phyloP scores from a whole-genome alignment of 1,140 invertebrate genomes.

The Ericerus pela region DNA sequence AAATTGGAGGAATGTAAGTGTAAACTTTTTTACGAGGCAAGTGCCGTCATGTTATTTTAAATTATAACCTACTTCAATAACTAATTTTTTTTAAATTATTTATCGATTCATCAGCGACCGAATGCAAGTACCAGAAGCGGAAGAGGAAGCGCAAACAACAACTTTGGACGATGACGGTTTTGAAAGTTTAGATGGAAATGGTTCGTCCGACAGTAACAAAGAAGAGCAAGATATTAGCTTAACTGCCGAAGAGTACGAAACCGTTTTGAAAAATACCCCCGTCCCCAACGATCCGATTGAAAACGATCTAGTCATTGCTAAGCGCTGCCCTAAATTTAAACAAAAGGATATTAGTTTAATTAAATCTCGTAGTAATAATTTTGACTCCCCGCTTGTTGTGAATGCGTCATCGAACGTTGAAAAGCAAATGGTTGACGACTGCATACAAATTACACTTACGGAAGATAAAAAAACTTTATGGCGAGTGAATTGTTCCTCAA shows the following conservation, averaged over 20 bases:
- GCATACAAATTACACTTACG: not conserved
- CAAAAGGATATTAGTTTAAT: constrained; percentile 3
- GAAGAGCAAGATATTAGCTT: constrained; percentile 16
- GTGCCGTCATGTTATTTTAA: too few relatives aligned
- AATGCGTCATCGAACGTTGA: not conserved
- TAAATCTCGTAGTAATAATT: not conserved
- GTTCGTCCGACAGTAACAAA: constrained; percentile 50
- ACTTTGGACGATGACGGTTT: constrained; percentile 60
- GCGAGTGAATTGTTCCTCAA: not conserved
- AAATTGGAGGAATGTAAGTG: constrained; percentile 20
- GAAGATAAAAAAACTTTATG: not conserved
- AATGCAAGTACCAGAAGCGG: constrained; percentile 17
- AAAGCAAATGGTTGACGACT: not conserved
- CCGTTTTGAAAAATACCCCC: not conserved
- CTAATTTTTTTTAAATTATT: too few relatives aligned
- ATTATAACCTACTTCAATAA: too few relatives aligned
- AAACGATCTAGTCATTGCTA: constrained; percentile 8
- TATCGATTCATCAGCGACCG: constrained; percentile 13
- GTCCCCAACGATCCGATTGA: not conserved
- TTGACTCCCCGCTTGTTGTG: not conserved
- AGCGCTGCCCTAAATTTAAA: constrained; percentile 4
- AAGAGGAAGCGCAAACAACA: not conserved
- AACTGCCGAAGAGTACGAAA: constrained; percentile 6
- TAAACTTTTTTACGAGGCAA: too few relatives aligned
- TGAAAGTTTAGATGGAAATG: constrained; percentile 69